A percentile compares a stretch with the other conserved stretches of the same genome.
These are phyloP conservation scores for Tachystola acroxantha DNA, from an alignment of 2,888 invertebrate species.

Conservation along the genomic window DNA sequence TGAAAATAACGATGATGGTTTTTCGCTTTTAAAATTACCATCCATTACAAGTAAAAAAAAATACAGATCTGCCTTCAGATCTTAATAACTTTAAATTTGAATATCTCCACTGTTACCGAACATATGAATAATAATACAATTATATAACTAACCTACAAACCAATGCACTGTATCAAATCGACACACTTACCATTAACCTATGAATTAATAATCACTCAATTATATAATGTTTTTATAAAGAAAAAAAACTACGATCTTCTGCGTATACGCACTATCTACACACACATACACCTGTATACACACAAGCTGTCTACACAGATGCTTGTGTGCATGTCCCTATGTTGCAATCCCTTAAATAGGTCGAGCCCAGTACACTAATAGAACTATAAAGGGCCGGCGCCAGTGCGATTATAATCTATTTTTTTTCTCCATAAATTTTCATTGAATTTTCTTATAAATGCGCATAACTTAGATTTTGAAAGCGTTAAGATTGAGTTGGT, in stretches of 20 bases:
- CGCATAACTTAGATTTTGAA: neutral
- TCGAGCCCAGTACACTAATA: constrained; percentile 66
- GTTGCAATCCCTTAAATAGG: constrained; percentile 77
- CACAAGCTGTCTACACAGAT: constrained; percentile 1
- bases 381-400: constrained; percentile 61
- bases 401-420: constrained; percentile 12
- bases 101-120: no score
- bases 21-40: no score
- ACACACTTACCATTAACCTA: neutral
- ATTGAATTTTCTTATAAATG: constrained; percentile 1
- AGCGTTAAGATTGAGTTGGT: neutral
- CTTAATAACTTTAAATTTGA: no score
- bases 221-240: constrained; percentile 1
- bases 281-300: constrained; percentile 12
- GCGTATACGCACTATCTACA: constrained; percentile 7
- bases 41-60: no score
- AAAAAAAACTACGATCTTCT: constrained; percentile 12
- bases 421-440: neutral
- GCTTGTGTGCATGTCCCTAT: constrained; percentile 40
- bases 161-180: neutral
- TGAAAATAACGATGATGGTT: no score
- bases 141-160: neutral
- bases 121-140: no score
- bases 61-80: no score
- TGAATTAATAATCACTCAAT: neutral